phyloP scores from a whole-genome alignment of 2,888 invertebrate species.

The Apotomis turbidana region DNA sequence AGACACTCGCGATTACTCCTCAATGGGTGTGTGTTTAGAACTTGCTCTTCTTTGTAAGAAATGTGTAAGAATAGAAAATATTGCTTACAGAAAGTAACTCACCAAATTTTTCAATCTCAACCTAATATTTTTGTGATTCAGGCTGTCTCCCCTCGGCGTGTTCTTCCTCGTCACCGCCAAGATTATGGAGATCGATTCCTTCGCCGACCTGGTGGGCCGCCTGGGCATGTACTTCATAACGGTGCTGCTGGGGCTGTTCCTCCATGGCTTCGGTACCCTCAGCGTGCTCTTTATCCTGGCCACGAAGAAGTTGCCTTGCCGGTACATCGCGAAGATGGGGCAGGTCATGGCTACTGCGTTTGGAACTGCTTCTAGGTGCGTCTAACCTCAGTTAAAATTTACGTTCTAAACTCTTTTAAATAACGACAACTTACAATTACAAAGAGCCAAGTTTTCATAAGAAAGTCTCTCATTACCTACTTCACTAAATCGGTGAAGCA shows the following conservation, averaged over 20 bases:
- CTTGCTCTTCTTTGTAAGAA: too few relatives aligned
- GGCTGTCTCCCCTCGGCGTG: conserved; percentile 95
- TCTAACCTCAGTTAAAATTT: background rate
- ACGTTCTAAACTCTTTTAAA: too few relatives aligned
- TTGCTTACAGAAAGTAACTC: too few relatives aligned
- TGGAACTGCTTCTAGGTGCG: conserved; percentile 95
- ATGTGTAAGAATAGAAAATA: too few relatives aligned
- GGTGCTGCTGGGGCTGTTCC: conserved; percentile 94
- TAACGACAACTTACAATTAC: too few relatives aligned
- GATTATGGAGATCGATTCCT: conserved; percentile 94
- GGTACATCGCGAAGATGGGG: conserved; percentile 91
- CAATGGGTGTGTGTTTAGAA: too few relatives aligned
- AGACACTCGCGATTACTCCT: too few relatives aligned
- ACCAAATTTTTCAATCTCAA: too few relatives aligned
- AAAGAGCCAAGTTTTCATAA: too few relatives aligned
- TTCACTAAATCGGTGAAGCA: too few relatives aligned
- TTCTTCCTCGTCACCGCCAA: conserved; percentile 95
- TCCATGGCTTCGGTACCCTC: conserved; percentile 96
- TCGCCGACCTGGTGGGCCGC: conserved; percentile 92
- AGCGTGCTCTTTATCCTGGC: conserved; percentile 93
- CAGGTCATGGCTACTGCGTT: conserved; percentile 98
- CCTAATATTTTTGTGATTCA: conserved; percentile 60
- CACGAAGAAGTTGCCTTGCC: conserved; percentile 92
- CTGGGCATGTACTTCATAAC: conserved; percentile 97
- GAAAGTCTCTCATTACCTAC: too few relatives aligned